Percentiles rank a stretch among this genome's conserved stretches.
phyloP scores from a whole-genome alignment of 1,140 invertebrate genomes.

The Teleogryllus occipitalis region DNA sequence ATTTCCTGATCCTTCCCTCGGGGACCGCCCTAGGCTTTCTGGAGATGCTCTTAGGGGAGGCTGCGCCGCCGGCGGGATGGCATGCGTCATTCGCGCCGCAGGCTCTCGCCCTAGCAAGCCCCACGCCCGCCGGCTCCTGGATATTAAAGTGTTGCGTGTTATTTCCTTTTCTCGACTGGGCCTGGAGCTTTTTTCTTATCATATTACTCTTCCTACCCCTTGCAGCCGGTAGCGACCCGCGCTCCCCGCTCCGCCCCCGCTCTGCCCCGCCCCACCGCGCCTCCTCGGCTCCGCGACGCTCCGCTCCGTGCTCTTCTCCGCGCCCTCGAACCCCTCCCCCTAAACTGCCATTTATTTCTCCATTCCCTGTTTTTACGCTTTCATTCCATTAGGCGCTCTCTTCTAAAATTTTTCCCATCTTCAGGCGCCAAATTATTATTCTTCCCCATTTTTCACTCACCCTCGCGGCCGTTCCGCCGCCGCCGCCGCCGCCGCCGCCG shows the following conservation, averaged over 20 bases:
- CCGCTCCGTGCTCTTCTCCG: neutral
- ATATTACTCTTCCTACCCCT: neutral
- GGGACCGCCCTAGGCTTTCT: no score
- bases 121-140: no score
- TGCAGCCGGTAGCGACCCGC: neutral
- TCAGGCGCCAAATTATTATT: neutral
- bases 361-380: neutral
- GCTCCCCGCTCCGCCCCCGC: no score
- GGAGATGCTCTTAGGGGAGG: no score
- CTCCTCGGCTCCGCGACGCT: neutral
- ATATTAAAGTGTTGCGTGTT: neutral
- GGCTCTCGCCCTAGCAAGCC: no score
- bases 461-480: neutral
- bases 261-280: no score
- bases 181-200: neutral
- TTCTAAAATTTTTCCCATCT: neutral
- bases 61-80: no score
- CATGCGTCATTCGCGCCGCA: no score
- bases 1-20: no score
- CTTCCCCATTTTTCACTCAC: constrained; percentile 1
- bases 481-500: no score
- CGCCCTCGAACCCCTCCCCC: neutral
- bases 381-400: neutral
- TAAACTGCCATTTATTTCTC: neutral
- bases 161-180: neutral